These are phyloP conservation scores for Leptura quadrifasciata DNA, from an alignment of 2,888 invertebrate genomes.

Conservation along the genomic window DNA sequence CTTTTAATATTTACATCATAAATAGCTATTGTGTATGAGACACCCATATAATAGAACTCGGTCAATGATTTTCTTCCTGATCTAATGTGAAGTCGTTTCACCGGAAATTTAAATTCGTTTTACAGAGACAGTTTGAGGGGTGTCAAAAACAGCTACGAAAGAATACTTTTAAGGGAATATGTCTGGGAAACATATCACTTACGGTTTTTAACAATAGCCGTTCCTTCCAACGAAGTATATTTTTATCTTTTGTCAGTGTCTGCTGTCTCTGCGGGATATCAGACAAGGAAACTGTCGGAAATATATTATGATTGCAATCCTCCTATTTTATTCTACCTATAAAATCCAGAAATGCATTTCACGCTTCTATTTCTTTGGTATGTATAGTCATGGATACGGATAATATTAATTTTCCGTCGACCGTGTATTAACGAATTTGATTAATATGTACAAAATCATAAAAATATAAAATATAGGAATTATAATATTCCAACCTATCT, in stretches of 20 bases:
- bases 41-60: background rate
- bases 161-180: background rate
- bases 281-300: slow-evolving; percentile 14
- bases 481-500: too few relatives aligned
- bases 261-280: slow-evolving; percentile 19
- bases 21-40: too few relatives aligned
- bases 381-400: too few relatives aligned
- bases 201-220: slow-evolving; percentile 22
- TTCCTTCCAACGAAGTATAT: slow-evolving; percentile 12
- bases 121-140: background rate
- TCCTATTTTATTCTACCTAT: background rate
- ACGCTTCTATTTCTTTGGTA: too few relatives aligned
- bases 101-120: slow-evolving; percentile 17
- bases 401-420: too few relatives aligned
- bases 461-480: too few relatives aligned
- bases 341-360: background rate
- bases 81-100: background rate
- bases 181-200: slow-evolving; percentile 23
- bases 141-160: slow-evolving; percentile 12
- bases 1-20: too few relatives aligned
- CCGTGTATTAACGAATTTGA: too few relatives aligned
- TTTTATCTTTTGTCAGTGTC: slow-evolving; percentile 19
- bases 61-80: background rate
- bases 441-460: too few relatives aligned
- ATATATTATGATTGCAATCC: slow-evolving; percentile 17